These are phyloP conservation scores for Python bivittatus DNA, from an alignment of 2,113 vertebrate species.

Conservation along the genomic window DNA sequence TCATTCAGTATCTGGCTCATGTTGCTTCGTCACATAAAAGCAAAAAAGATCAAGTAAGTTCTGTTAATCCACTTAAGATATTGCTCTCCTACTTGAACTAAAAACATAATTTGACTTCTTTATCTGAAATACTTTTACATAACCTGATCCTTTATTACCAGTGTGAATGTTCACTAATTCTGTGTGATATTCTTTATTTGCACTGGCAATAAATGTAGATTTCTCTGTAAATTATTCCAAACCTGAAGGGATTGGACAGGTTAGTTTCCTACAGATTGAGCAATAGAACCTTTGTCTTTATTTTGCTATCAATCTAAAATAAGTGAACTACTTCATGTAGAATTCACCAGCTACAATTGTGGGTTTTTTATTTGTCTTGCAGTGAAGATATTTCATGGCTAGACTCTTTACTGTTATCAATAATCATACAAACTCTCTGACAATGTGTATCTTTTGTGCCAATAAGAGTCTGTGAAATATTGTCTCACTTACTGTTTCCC, in stretches of 20 bases:
- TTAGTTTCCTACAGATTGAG: background rate
- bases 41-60: constrained; percentile 96
- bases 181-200: background rate
- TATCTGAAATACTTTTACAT: background rate
- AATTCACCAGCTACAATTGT: background rate
- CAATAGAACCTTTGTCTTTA: background rate
- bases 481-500: constrained; percentile 73
- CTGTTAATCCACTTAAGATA: background rate
- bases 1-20: constrained; percentile 97
- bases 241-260: background rate
- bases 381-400: background rate
- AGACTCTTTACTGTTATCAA: background rate
- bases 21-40: constrained; percentile 97
- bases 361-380: background rate
- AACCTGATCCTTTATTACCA: background rate
- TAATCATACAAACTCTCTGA: background rate
- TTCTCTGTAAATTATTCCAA: background rate
- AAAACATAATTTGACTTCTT: background rate
- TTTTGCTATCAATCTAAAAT: background rate
- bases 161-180: background rate
- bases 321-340: constrained; percentile 1
- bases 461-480: constrained; percentile 13
- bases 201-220: constrained; percentile 9
- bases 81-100: background rate
- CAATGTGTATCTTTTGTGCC: background rate